phyloP scores from a whole-genome alignment of 2,113 vertebrate species.

The Callospermophilus lateralis region DNA sequence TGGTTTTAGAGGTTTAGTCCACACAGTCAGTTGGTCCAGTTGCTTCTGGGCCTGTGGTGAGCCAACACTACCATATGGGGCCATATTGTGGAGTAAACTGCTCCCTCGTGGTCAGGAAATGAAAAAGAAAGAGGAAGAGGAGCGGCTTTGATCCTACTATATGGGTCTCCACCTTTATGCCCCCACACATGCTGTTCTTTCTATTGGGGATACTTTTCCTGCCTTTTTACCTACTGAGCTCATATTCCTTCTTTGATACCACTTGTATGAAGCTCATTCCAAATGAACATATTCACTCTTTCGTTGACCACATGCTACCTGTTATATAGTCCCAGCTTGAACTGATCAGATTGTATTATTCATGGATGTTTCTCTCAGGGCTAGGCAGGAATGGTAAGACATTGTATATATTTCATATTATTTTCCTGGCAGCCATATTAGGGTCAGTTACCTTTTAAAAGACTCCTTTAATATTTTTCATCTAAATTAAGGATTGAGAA shows the following conservation, averaged over 20 bases:
- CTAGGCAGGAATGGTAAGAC: background rate
- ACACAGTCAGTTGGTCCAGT: background rate
- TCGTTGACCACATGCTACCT: background rate
- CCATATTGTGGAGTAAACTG: background rate
- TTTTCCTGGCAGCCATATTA: background rate
- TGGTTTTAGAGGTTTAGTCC: background rate
- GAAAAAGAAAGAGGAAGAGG: background rate
- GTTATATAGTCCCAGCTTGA: background rate
- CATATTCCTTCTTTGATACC: background rate
- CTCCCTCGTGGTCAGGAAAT: background rate
- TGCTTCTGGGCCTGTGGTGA: background rate
- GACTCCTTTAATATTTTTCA: background rate
- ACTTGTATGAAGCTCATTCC: background rate
- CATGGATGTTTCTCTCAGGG: background rate
- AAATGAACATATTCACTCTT: background rate
- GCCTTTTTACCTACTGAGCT: background rate
- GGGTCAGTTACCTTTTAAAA: background rate
- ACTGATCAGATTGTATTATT: background rate
- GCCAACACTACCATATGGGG: background rate
- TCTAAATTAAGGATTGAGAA: conserved; percentile 1
- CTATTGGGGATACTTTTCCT: too few species aligned
- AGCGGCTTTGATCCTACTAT: too few species aligned
- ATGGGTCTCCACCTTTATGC: background rate
- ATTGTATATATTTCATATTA: background rate
- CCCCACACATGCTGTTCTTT: background rate